A percentile compares a stretch with the other conserved stretches of the same genome.
Evolutionary conservation across 2,797 vertebrate genomes (phyloP).

Genomic region (Pantherophis alleghaniensis): DNA sequence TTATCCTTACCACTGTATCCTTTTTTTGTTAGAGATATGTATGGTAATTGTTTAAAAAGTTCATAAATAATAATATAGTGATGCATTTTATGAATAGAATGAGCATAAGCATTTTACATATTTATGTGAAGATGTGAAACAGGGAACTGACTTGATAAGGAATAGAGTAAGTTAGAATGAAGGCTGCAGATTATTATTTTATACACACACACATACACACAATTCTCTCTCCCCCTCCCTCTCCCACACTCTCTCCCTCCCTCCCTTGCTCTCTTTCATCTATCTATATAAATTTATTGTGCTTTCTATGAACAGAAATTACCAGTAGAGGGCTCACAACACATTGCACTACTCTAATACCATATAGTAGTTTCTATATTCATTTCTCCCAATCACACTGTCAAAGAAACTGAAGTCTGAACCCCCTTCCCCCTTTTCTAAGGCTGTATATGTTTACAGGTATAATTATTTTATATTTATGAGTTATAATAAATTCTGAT

Average conservation of each 20-base stretch:
- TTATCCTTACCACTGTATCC: no score
- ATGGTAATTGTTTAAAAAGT: background rate
- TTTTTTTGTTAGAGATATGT: background rate
- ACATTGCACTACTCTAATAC: background rate
- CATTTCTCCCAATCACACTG: background rate
- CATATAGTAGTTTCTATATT: background rate
- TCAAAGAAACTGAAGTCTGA: background rate
- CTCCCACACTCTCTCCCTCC: fast-evolving
- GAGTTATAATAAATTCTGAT: background rate
- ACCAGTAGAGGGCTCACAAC: conserved; percentile 26
- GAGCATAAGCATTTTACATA: background rate
- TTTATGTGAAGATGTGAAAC: background rate
- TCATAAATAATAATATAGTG: background rate
- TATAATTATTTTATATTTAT: background rate
- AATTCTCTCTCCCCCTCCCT: no score
- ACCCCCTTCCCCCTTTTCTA: background rate
- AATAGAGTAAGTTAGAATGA: background rate
- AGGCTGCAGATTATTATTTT: background rate
- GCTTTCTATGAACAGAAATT: background rate
- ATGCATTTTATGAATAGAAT: background rate
- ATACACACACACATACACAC: no score
- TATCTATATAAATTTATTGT: background rate
- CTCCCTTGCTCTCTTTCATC: fast-evolving
- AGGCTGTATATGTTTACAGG: background rate
- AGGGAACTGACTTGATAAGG: background rate